Evolutionary conservation across 2,888 invertebrate species (phyloP), one percentile per base, ranked within the genome.

Genomic region (Argynnis bischoffii): DNA sequence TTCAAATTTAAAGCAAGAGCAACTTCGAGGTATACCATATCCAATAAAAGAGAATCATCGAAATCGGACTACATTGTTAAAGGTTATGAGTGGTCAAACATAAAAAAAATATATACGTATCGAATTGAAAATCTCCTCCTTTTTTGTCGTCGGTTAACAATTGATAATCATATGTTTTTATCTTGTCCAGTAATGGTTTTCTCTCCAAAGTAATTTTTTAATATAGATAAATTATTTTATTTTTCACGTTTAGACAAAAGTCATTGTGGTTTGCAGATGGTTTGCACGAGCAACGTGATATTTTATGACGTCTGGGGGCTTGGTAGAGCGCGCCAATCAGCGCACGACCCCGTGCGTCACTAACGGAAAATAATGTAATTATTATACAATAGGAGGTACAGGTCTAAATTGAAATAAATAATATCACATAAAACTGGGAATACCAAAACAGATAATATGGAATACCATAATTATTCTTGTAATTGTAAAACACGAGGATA

Each of bases 281-380:
- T 41, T 41, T 41, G 35, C 35, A 76, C 79, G 76, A 77, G 78
- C 57, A 78, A 75, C 75, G 72, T 66, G 67, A 76, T 81, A 78
- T 73, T 69, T 77, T 72, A 71, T 85, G 88, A 85, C 87, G 87
- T 81, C 72, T 75, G 87, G 87, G 87, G 81, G 89, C 89, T 89
- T 84, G 89, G 83, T 88, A 67, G 59, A 53, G 60, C 57, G 75
- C 67, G 69, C 84, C 84, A 84, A 84, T 84, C 79, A 74, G 69
- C 67, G 66, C 57, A 66, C 73, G 81, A 78, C 81, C 78, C 60
- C 66, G 48, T 75, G 78, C 80, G 80, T 82, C 79, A 81, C 69
- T 69, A 57, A 67, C 69, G 73, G 76, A 72, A 73, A 75, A 74
- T 70, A 66, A 21, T 63, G 63, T 65, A 69, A 54, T 63, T 61